Conservation (phyloP, 2,797 vertebrate genomes). For the Neomorphus geoffroyi region DNA sequence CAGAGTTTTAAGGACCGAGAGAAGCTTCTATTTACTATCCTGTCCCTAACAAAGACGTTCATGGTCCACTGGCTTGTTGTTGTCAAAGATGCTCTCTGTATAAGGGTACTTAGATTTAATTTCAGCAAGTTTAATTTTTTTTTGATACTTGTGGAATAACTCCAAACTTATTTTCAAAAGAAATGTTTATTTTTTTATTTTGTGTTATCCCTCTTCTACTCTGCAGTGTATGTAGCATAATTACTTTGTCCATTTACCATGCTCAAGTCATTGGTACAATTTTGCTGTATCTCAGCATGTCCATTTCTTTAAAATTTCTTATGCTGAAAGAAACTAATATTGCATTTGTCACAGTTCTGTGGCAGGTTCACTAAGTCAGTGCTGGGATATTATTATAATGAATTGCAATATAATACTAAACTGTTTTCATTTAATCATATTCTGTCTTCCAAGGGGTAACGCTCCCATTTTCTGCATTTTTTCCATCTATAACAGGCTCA, state of each 20-base stretch:
- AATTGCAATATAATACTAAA: constrained; percentile 9
- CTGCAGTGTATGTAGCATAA: background rate
- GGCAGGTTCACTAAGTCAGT: background rate
- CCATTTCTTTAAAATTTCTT: background rate
- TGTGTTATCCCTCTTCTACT: background rate
- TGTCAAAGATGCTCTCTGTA: background rate
- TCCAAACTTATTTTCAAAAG: background rate
- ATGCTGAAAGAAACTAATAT: background rate
- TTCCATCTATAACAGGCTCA: background rate
- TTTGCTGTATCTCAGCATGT: background rate
- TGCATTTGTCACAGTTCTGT: background rate
- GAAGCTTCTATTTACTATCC: background rate
- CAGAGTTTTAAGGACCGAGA: background rate
- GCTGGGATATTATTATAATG: background rate
- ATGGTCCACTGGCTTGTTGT: background rate
- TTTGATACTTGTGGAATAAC: background rate
- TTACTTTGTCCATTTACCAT: background rate
- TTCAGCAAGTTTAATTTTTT: background rate
- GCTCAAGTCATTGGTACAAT: background rate
- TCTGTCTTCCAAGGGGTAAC: background rate
- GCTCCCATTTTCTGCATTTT: background rate
- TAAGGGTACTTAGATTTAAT: background rate
- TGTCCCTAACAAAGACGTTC: too few species aligned
- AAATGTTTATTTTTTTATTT: background rate
- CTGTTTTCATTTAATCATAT: background rate